phyloP scores from a whole-genome alignment of 2,797 vertebrate genomes.

The Acrossocheilus wenchowensis region DNA sequence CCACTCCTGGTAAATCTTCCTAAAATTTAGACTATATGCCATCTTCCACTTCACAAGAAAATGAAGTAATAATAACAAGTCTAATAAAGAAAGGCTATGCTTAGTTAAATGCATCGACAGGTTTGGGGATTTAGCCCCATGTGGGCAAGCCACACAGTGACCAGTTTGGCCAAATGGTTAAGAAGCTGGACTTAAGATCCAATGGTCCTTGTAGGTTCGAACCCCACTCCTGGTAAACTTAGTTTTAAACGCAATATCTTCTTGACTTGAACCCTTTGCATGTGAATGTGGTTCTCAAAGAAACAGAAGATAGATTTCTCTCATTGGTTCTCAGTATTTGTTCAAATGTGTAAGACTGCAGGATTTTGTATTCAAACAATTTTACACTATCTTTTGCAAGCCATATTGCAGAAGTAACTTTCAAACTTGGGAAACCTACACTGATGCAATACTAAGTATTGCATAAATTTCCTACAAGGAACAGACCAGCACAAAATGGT shows the following conservation, averaged over 20 bases:
- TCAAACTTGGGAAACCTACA: neutral
- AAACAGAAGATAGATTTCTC: neutral
- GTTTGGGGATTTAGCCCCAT: neutral
- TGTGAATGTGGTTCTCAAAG: neutral
- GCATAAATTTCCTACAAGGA: neutral
- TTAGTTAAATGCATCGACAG: neutral
- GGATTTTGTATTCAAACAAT: neutral
- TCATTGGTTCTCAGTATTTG: too few relatives aligned
- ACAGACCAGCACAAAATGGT: neutral
- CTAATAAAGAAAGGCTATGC: neutral
- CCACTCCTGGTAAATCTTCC: neutral
- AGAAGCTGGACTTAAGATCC: neutral
- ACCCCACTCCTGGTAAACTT: neutral
- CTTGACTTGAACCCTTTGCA: neutral
- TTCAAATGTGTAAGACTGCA: neutral
- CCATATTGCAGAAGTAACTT: constrained; percentile 12
- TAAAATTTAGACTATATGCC: neutral
- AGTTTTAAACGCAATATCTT: neutral
- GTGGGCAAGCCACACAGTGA: neutral
- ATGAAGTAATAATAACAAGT: neutral
- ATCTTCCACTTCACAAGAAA: neutral
- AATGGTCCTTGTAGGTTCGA: neutral
- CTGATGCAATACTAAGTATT: neutral
- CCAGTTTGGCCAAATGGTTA: neutral
- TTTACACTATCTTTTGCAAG: neutral